Base-by-base conservation (phyloP, 92 coral and sea anemone genomes). In the Metridium senile region DNA sequence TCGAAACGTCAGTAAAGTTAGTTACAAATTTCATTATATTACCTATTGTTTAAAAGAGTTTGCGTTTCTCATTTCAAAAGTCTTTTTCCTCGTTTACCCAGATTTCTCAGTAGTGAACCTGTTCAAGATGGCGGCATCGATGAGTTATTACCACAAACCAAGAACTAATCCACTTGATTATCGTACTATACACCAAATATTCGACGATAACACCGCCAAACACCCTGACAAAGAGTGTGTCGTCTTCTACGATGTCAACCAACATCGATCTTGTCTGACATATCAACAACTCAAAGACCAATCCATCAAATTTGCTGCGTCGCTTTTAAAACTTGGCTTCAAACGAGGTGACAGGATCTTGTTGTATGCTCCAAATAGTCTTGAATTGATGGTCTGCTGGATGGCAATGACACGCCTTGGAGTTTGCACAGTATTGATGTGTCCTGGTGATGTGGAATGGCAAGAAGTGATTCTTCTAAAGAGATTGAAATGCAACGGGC, bases 81-180 rank as follows among this genome's bases (percentile, higher is more conserved):
- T n/a, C n/a, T n/a, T n/a, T n/a, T n/a, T n/a, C n/a, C n/a, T 22
- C 29, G 30, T 62, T 62, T 4, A 20, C 9, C 19, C 11, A 1
- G 4, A 1, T 1, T 26, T 62, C 6, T 13, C 6, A 13, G 6
- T 39, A 39, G 13, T 39, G 13, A 6, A 39, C 49, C 8, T 4
- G 2, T 0, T 3, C 27, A 72, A 1, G 19, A 77, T 77, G 82
- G 31, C 74, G 8, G 6, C 39, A n/a, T n/a, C n/a, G 19, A 56
- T 57, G 47, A 79, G 84, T 46, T 79, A 79, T 57, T 79, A 33
- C 22, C 84, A 79, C 63, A 79, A 79, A 62, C 84, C 84, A 62
- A 69, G 84, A 59, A 33, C 84, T 16, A 57, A 57, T 25, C 76
- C 76, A 3, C 62, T 79, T 22, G 76, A 79, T 16, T n/a, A 79